phyloP scores from a whole-genome alignment of 2,797 vertebrate species.

The Danio kyathit region DNA sequence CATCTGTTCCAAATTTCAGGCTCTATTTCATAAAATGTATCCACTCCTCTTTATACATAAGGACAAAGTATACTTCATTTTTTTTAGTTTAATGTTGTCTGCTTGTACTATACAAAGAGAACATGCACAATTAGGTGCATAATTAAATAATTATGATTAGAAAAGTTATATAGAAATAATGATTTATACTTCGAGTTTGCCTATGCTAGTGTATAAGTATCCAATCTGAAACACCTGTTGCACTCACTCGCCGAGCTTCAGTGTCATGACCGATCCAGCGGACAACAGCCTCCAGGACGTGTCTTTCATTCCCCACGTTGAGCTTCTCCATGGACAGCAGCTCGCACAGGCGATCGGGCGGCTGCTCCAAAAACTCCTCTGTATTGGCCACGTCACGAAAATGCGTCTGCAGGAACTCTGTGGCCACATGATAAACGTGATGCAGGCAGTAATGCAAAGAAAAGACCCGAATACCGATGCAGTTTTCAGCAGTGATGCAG shows the following conservation, averaged over 20 bases:
- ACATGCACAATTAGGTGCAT: no score
- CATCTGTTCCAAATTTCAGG: no score
- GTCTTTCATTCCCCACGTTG: conserved; percentile 95
- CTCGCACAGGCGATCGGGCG: conserved; percentile 88
- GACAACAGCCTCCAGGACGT: conserved; percentile 94
- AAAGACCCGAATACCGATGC: conserved; percentile 96
- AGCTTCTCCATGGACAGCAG: conserved; percentile 94
- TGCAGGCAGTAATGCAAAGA: conserved; percentile 95
- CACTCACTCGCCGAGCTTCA: conserved; percentile 88
- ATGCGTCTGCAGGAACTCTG: conserved; percentile 96
- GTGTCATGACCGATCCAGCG: conserved; percentile 92
- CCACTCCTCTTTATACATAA: no score
- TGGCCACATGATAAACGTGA: conserved; percentile 93
- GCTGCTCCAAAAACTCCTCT: conserved; percentile 94
- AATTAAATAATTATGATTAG: no score
- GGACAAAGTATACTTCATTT: no score
- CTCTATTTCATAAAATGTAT: no score
- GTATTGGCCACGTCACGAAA: conserved; percentile 92
- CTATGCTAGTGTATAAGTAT: not conserved
- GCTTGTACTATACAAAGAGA: no score
- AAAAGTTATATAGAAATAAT: no score
- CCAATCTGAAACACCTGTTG: not conserved
- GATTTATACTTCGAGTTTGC: no score
- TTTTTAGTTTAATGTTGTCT: no score
- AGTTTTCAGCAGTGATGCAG: conserved; percentile 97